These are phyloP conservation scores for Torymus auratus DNA, from an alignment of 2,888 invertebrate genomes.

Conservation along the genomic window DNA sequence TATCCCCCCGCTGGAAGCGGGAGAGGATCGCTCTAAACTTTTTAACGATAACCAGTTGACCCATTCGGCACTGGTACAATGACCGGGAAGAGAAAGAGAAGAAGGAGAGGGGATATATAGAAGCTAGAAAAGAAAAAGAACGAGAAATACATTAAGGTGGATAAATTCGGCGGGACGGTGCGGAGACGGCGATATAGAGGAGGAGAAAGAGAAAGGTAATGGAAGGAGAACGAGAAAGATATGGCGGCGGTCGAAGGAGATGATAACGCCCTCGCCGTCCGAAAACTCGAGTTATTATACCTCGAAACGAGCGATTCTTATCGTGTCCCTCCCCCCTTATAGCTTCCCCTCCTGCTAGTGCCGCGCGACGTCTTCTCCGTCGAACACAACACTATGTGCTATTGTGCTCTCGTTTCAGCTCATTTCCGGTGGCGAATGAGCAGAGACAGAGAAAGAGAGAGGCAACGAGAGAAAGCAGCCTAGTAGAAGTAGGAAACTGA, in stretches of 20 bases:
- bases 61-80: constrained; percentile 22
- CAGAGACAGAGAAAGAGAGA: not conserved
- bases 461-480: not conserved
- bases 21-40: constrained; percentile 40
- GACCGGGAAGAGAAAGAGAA: constrained; percentile 3
- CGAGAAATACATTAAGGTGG: constrained; percentile 22
- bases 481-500: constrained; percentile 42
- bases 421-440: constrained; percentile 46
- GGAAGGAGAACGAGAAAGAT: not conserved
- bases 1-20: not conserved
- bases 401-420: constrained; percentile 48
- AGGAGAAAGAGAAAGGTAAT: not conserved
- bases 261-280: constrained; percentile 28
- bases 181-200: not conserved
- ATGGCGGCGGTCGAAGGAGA: constrained; percentile 14
- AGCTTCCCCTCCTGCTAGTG: too few species aligned
- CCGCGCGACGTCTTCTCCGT: constrained; percentile 38
- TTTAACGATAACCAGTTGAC: constrained; percentile 48
- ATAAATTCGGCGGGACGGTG: constrained; percentile 9
- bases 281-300: constrained; percentile 52
- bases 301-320: constrained; percentile 50
- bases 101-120: too few species aligned
- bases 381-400: constrained; percentile 36
- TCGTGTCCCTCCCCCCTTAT: constrained; percentile 3
- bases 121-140: not conserved